Evolutionary conservation across 2,797 vertebrate species (phyloP), one percentile per base, ranked within the genome.

Genomic region (Antennarius maculatus): DNA sequence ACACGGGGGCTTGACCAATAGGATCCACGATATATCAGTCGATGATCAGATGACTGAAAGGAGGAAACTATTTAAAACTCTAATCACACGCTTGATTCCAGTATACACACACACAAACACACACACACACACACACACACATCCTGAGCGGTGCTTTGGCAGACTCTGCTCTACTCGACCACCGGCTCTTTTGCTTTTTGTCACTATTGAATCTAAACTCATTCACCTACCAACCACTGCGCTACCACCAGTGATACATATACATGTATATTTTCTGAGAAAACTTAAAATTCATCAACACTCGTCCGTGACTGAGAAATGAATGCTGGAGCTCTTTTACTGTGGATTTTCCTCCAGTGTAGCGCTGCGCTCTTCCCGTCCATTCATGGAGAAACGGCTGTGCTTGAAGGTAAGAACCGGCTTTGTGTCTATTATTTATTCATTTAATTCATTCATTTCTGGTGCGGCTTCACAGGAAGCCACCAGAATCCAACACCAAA

Each of bases 31-130:
- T 68, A 90, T 75, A 92, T 94, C 93, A 92, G 93, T 89, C 91
- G 92, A 95, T 95, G 92, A 92, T 94, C 94, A 95, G 92, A 91
- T 93, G 94, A 95, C 92, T 88, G 60, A 83, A 76, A 82, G 66
- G 81, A 80, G 54, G 81, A 88, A 90, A 90, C 86, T 94, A 94
- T 94, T 94, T 94, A 94, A 94, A 93, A 91, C 86, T 90, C 79
- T 88, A 93, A 92, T 90, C 89, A 88, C 79, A 74, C 77, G 68
- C 64, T 51, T 16, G 62, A 54, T 17, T 70, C 68, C 64, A 54
- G 82, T 89, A 84, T 58, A 84, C 69, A 82, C 82, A 79, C 81
- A 83, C 69, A 48, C 47, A 23, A 1, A 23, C 69, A 47, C 43
- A 84, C 56, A 84, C 69, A 81, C 82, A 79, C 81, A 82, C 69